These are phyloP conservation scores for Zosterops hypoxanthus DNA, from an alignment of 2,113 vertebrate species.

Conservation along the genomic window DNA sequence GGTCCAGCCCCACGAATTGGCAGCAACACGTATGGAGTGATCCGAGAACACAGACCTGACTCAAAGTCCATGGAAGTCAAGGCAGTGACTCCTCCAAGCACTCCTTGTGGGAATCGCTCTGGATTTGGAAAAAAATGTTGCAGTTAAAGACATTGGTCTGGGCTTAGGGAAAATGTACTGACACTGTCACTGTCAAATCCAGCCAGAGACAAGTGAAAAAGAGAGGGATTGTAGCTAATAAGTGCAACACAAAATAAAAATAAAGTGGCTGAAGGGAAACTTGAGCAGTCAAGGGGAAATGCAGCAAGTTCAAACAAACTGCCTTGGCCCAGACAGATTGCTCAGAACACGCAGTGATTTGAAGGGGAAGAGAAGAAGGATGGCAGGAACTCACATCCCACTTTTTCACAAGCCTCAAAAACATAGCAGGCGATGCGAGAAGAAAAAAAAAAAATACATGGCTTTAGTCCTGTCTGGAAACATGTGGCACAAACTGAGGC, in stretches of 20 bases:
- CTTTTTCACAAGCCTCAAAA: neutral
- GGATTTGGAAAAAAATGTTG: neutral
- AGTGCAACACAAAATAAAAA: neutral
- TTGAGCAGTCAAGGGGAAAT: neutral
- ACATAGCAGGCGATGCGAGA: accelerated
- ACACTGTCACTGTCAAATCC: neutral
- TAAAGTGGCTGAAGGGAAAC: neutral
- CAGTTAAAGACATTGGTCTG: neutral
- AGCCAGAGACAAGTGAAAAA: neutral
- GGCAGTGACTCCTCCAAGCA: neutral
- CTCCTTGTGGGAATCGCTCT: neutral
- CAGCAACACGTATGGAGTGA: neutral
- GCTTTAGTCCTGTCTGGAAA: neutral
- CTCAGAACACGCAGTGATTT: accelerated
- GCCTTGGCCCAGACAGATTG: neutral
- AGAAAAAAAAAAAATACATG: neutral
- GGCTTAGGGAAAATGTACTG: neutral
- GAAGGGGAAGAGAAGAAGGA: neutral
- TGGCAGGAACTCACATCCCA: neutral
- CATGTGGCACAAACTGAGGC: neutral
- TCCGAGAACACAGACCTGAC: neutral
- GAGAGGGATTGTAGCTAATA: neutral
- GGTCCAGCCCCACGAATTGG: neutral
- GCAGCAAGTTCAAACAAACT: neutral
- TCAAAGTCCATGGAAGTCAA: neutral